Conservation (phyloP, 2,888 invertebrate genomes). For the Protonemura montana region DNA sequence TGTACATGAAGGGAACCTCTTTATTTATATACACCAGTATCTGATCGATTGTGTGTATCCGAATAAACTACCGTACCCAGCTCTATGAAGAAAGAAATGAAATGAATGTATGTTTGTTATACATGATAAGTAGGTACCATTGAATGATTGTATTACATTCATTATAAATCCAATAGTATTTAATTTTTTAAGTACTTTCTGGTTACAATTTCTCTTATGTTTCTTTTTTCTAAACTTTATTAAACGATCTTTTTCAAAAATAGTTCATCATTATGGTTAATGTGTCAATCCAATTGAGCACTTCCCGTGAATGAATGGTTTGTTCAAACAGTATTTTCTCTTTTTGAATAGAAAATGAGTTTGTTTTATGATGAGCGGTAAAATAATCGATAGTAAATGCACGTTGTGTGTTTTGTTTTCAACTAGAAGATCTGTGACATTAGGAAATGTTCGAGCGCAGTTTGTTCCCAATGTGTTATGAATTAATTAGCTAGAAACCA, state of each 20-base stretch:
- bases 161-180: not conserved
- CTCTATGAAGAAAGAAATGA: not conserved
- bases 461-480: not conserved
- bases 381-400: constrained; percentile 5
- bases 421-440: not conserved
- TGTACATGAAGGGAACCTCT: not conserved
- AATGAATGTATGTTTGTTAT: not conserved
- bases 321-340: not conserved
- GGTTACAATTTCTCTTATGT: not conserved
- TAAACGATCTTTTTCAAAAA: not conserved
- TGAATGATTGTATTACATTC: too few species aligned
- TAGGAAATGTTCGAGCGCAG: not conserved
- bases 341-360: not conserved
- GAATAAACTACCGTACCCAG: not conserved
- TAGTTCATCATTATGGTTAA: not conserved
- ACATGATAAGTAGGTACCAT: too few species aligned
- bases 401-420: not conserved
- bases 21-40: not conserved
- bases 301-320: not conserved
- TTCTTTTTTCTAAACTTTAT: not conserved
- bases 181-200: not conserved
- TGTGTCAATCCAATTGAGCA: not conserved
- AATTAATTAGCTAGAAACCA: not conserved
- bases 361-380: not conserved
- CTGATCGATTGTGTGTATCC: not conserved